Percentiles rank a stretch among this genome's conserved stretches.
phyloP scores from a whole-genome alignment of 2,888 invertebrate species.

The Hermaeophaga mercurialis region DNA sequence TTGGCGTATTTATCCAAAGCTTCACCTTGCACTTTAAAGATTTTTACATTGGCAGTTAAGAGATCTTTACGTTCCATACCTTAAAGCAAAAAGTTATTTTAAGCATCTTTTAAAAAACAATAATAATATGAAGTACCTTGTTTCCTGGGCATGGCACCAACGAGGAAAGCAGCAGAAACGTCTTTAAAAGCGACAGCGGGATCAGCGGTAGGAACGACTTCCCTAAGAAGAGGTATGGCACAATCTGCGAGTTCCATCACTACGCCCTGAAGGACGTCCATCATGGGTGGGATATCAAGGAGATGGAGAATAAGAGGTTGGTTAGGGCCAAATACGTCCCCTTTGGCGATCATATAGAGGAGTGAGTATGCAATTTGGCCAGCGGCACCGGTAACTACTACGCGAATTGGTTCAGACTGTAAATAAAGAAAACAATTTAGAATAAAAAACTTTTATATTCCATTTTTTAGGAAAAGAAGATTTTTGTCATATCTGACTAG shows the following conservation, averaged over 20 bases:
- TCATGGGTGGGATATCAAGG: conserved; percentile 94
- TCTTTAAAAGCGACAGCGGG: conserved; percentile 93
- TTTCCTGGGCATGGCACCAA: conserved; percentile 97
- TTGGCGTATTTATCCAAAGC: conserved; percentile 75
- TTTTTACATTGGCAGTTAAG: conserved; percentile 95
- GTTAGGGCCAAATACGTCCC: conserved; percentile 90
- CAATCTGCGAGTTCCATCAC: conserved; percentile 97
- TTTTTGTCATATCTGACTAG: too few relatives aligned
- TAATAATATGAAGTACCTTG: too few relatives aligned
- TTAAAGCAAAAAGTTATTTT: too few relatives aligned
- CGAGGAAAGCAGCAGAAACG: conserved; percentile 94
- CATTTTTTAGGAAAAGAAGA: too few relatives aligned
- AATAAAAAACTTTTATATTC: too few relatives aligned
- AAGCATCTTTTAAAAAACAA: too few relatives aligned
- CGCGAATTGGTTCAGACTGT: conserved; percentile 83
- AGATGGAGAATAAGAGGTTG: conserved; percentile 88
- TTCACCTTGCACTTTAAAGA: conserved; percentile 96
- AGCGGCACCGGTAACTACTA: conserved; percentile 97
- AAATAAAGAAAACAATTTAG: conserved; percentile 45
- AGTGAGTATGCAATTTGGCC: conserved; percentile 99
- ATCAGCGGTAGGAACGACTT: conserved; percentile 86
- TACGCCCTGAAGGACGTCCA: conserved; percentile 96
- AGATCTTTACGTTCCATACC: conserved; percentile 99
- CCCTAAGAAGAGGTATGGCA: conserved; percentile 84
- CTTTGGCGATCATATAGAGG: conserved; percentile 91